Base-by-base conservation (phyloP, 2,888 invertebrate genomes). In the Cepaea hortensis region DNA sequence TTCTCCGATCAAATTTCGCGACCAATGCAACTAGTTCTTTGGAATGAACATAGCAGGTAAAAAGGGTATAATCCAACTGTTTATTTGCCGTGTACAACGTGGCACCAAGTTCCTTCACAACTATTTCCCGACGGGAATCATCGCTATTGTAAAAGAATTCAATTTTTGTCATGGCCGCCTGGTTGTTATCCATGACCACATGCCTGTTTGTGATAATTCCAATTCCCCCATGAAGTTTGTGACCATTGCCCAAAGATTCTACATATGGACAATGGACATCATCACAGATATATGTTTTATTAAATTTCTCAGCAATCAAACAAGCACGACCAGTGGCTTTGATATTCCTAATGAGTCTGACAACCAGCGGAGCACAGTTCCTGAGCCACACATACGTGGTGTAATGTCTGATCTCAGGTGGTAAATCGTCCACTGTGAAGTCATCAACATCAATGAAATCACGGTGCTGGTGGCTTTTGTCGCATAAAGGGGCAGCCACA, bases 161-260 rank as follows among this genome's bases (percentile, higher is more conserved):
- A 55, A 86, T 70, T 55, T 13, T 86, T 23, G 86, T 86, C 48
- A 9, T 70, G 7, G 46, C 15, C 18, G 86, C 86, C 11, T 86
- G 15, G 9, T 70, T 20, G 48, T 82, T n/a, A 61, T 68, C 62
- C 55, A 15, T 35, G 15, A 86, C 79, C 0, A 86, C 86, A 72
- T 86, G 86, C 55, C 77, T 82, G 77, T 86, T 86, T 46, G 86
- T 86, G 35, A 86, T 86, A 48, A 86, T 86, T 11, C 82, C 86
- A 50, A 86, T 55, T 0, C 83, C 86, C 23, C 83, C 86, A 77
- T 86, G 35, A 3, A 86, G 9, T 4, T 15, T n/a, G 77, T 86
- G 86, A 11, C 62, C 35, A 2, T 0, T 6, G 13, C 81, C 81
- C 11, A 61, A 13, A 3, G n/a, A 11, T 65, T 3, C 11, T 13